Base-by-base conservation (phyloP, 2,797 vertebrate species). In the Agapornis canus region DNA sequence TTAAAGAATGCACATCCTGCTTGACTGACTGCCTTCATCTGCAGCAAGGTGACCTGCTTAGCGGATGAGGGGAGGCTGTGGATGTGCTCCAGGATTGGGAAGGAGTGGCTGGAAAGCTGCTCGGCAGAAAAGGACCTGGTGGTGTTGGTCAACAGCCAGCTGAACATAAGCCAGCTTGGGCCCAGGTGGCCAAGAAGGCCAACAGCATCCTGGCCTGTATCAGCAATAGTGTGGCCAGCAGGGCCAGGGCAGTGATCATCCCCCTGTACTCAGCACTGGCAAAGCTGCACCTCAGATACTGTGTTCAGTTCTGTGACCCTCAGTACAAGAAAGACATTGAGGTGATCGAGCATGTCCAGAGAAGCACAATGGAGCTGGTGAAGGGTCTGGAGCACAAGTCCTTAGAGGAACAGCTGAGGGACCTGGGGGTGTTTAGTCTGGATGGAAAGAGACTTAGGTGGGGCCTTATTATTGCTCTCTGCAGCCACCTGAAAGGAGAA, bases 61-160 rank as follows among this genome's bases (percentile, higher is more conserved):
- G 35, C 29, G 14, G 21, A 39, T 45, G 52, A 71, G 20, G 20
- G 27, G 60, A 60, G n/a, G 23, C 65, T 66, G 23, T 66, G 52
- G 37, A 20, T 56, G 10, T 54, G 42, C 19, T 43, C 19, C 42
- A 43, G 19, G 42, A 20, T 20, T 43, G 42, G 42, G 18, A 20
- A 43, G 10, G 42, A 43, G 19, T 19, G 42, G 9, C 18, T 43
- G 42, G 42, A 43, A 43, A 43, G 42, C 9, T 43, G 42, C 42
- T 43, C 5, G 3, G 42, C 9, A 20, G 18, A 43, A 43, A 43
- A 43, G 42, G 42, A 43, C 42, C 42, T 43, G 18, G 42, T 4
- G 26, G 9, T 81, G 43, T 18, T 35, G 25, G 13, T 16, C 1
- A 0, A 4, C 27, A 37, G 42, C 9, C 13, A 7, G 18, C 25